Conservation (phyloP, 2,888 invertebrate species). For the Capitulum mitella region DNA sequence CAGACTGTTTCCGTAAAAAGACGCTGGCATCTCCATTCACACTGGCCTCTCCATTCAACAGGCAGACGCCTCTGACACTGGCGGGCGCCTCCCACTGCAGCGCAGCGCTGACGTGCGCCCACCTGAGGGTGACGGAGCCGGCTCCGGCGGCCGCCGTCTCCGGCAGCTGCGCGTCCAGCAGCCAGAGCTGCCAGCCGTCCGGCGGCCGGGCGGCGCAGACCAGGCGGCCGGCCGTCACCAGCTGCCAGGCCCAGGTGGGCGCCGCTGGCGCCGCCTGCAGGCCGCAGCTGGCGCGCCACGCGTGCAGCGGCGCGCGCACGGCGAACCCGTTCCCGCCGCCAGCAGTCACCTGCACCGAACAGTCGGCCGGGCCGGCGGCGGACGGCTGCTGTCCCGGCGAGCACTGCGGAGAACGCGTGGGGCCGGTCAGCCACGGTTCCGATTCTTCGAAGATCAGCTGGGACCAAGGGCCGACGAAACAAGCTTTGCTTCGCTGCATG, state of each 20-base stretch:
- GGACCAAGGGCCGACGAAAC: too few species aligned
- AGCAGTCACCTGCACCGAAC: not conserved
- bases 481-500: too few species aligned
- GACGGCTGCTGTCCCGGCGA: not conserved
- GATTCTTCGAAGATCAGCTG: too few species aligned
- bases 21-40: too few species aligned
- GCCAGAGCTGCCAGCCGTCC: not conserved
- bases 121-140: not conserved
- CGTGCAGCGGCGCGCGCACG: not conserved
- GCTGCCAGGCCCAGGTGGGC: constrained; percentile 43
- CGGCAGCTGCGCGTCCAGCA: not conserved
- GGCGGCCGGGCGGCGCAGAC: not conserved
- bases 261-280: constrained; percentile 28
- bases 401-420: not conserved
- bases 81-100: too few species aligned
- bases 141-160: not conserved
- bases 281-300: constrained; percentile 4
- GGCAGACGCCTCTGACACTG: too few species aligned
- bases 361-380: not conserved
- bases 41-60: too few species aligned
- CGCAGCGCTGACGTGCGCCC: not conserved
- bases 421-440: too few species aligned
- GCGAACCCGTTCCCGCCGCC: not conserved
- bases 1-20: too few species aligned
- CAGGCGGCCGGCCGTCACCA: constrained; percentile 37